phyloP scores from a whole-genome alignment of 2,113 vertebrate genomes.

The Brachirus orientalis region DNA sequence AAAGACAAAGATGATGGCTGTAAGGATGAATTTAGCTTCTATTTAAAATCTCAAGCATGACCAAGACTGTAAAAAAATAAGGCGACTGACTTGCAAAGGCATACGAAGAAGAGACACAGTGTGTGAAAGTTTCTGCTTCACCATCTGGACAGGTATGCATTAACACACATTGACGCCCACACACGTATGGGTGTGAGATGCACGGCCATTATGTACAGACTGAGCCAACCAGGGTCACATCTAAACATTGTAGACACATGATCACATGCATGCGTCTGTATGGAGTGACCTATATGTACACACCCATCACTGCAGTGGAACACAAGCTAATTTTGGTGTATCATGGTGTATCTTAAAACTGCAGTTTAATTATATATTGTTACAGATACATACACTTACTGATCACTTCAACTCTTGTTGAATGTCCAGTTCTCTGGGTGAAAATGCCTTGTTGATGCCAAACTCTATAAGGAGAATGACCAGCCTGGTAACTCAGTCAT shows the following conservation, averaged over 20 bases:
- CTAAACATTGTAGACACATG: slow-evolving; percentile 45
- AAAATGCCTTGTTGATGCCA: too few relatives aligned
- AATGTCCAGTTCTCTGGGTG: too few relatives aligned
- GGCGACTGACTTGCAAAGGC: slow-evolving; percentile 3
- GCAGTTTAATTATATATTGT: too few relatives aligned
- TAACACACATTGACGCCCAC: slow-evolving; percentile 55
- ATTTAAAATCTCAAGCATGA: slow-evolving; percentile 10
- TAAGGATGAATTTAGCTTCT: neutral
- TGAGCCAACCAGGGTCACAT: slow-evolving; percentile 49
- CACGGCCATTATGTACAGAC: slow-evolving; percentile 62
- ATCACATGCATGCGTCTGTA: slow-evolving; percentile 4
- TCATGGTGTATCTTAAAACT: too few relatives aligned
- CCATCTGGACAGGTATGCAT: slow-evolving; percentile 71
- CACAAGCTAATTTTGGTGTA: too few relatives aligned
- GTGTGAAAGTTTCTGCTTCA: slow-evolving; percentile 56
- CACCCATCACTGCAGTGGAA: neutral
- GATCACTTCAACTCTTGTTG: too few relatives aligned
- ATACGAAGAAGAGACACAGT: slow-evolving; percentile 13
- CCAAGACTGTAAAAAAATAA: slow-evolving; percentile 1
- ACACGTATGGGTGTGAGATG: slow-evolving; percentile 52
- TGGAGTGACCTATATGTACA: neutral
- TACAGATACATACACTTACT: too few relatives aligned
- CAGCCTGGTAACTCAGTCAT: too few relatives aligned
- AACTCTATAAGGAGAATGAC: too few relatives aligned
- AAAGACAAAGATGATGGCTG: neutral